These are phyloP conservation scores for Staurois parvus DNA, from an alignment of 2,797 vertebrate species.

Conservation along the genomic window DNA sequence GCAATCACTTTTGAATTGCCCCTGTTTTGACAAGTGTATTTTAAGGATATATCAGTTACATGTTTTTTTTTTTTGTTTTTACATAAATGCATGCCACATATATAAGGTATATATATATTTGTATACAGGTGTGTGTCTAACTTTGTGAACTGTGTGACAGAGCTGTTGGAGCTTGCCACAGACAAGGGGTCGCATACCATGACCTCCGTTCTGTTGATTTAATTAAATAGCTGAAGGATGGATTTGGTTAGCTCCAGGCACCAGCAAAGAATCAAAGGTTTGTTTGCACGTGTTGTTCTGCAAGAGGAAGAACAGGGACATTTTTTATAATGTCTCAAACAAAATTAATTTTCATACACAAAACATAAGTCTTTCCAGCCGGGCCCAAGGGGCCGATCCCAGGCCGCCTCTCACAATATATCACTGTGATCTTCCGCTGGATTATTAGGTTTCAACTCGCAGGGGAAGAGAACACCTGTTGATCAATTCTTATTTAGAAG, in stretches of 20 bases:
- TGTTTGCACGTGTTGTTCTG: slow-evolving; percentile 18
- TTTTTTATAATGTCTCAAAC: slow-evolving; percentile 20
- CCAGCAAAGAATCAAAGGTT: slow-evolving; percentile 33
- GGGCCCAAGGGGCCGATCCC: slow-evolving; percentile 11
- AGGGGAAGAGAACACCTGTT: not conserved
- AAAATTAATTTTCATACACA: slow-evolving; percentile 33
- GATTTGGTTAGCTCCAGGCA: slow-evolving; percentile 46
- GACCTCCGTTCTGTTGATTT: slow-evolving; percentile 43
- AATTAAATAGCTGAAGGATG: slow-evolving; percentile 56
- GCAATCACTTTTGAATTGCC: too few species aligned
- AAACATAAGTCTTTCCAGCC: slow-evolving; percentile 15
- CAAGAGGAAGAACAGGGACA: slow-evolving; percentile 24
- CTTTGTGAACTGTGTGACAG: not conserved
- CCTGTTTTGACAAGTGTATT: too few species aligned
- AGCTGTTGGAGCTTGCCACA: slow-evolving; percentile 33
- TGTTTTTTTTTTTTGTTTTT: too few species aligned
- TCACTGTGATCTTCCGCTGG: slow-evolving; percentile 1
- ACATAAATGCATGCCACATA: too few species aligned
- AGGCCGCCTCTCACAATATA: not conserved
- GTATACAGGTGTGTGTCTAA: slow-evolving; percentile 14
- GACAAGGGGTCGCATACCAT: slow-evolving; percentile 41
- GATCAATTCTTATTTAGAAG: not conserved
- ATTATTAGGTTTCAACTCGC: not conserved
- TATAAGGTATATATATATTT: not conserved
- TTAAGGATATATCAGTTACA: too few species aligned